These are phyloP conservation scores for Drosophila subobscura DNA, from an alignment of 1,140 invertebrate species.

Conservation along the genomic window DNA sequence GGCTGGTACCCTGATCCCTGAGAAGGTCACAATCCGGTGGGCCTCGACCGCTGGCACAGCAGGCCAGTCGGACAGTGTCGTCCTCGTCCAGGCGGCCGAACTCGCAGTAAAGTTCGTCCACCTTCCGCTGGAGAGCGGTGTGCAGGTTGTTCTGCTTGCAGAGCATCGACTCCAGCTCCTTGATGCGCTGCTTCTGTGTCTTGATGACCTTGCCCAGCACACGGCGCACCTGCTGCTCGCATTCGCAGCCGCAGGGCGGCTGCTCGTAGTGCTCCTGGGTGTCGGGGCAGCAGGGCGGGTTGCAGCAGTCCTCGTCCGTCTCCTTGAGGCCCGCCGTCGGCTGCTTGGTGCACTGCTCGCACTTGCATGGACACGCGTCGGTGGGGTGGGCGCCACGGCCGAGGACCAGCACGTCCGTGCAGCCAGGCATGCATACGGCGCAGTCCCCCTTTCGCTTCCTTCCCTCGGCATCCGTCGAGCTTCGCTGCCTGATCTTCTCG, in stretches of 20 bases:
- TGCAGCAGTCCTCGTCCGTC: constrained; percentile 1
- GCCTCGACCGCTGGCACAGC: constrained; percentile 9
- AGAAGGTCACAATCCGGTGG: constrained; percentile 8
- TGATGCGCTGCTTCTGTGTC: constrained; percentile 40
- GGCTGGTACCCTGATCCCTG: too few species aligned
- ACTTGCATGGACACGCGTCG: constrained; percentile 41
- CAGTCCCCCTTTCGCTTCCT: not conserved
- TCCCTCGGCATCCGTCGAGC: not conserved
- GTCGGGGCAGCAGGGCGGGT: not conserved
- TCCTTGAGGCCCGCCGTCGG: not conserved
- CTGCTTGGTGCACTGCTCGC: constrained; percentile 34
- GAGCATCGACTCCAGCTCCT: constrained; percentile 46
- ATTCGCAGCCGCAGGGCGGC: constrained; percentile 39
- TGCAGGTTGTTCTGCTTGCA: constrained; percentile 46
- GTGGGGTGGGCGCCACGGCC: constrained; percentile 31
- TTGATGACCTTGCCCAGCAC: constrained; percentile 47
- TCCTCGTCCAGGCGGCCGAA: constrained; percentile 41
- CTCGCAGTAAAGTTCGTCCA: constrained; percentile 54
- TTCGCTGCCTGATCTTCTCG: not conserved
- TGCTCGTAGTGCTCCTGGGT: constrained; percentile 22
- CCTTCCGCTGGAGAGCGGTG: constrained; percentile 39
- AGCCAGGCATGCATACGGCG: constrained; percentile 27
- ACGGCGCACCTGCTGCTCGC: constrained; percentile 22
- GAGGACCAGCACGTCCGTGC: constrained; percentile 69
- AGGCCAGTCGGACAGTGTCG: not conserved